phyloP scores from a whole-genome alignment of 2,888 invertebrate genomes.

The Amiota minor region DNA sequence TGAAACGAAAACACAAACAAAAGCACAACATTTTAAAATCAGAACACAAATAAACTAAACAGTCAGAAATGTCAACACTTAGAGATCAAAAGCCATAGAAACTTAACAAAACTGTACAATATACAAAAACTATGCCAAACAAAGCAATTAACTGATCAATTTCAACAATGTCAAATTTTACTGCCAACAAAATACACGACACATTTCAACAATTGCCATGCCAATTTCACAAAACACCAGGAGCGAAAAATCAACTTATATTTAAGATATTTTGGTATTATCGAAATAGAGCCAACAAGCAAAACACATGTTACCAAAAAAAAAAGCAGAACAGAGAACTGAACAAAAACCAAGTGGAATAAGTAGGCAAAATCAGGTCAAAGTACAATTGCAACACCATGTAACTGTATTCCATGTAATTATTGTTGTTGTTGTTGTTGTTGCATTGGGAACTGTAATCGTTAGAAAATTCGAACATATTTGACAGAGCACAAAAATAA shows the following conservation, averaged over 20 bases:
- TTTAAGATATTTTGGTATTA: neutral
- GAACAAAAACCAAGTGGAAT: constrained; percentile 17
- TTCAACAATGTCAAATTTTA: constrained; percentile 30
- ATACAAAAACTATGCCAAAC: constrained; percentile 21
- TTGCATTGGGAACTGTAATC: constrained; percentile 50
- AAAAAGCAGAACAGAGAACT: constrained; percentile 2
- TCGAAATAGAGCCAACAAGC: constrained; percentile 46
- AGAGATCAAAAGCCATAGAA: too few species aligned
- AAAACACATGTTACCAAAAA: constrained; percentile 64
- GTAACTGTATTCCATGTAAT: too few species aligned
- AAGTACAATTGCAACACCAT: constrained; percentile 2
- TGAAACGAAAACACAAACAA: too few species aligned
- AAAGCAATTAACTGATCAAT: constrained; percentile 62
- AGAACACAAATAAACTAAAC: too few species aligned
- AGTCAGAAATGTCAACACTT: too few species aligned
- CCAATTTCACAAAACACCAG: neutral
- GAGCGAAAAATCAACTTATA: neutral
- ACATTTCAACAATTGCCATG: constrained; percentile 9
- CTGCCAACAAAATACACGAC: neutral
- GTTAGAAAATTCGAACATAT: constrained; percentile 70
- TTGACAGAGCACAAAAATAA: constrained; percentile 69
- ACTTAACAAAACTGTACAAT: too few species aligned
- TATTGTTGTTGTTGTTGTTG: neutral
- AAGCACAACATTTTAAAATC: too few species aligned
- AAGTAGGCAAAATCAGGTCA: constrained; percentile 59